Evolutionary conservation across 1,140 invertebrate genomes (phyloP).

Genomic region (Drosophila kanapiae): DNA sequence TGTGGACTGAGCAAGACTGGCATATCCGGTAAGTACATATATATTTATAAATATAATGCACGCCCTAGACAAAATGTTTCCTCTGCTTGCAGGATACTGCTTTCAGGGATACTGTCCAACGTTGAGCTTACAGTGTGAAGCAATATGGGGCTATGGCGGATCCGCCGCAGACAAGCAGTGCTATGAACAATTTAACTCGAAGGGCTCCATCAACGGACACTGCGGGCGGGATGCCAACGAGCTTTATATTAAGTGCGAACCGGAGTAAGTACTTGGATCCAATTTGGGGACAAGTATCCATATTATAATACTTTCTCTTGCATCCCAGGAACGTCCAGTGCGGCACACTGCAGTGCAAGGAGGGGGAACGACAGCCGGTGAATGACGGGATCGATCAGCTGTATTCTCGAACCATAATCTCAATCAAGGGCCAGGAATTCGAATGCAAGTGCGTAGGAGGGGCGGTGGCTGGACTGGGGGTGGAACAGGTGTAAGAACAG

Average conservation of each 20-base stretch:
- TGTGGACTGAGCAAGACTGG: slow-evolving; percentile 88
- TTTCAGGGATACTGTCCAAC: slow-evolving; percentile 97
- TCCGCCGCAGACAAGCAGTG: slow-evolving; percentile 93
- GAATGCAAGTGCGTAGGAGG: slow-evolving; percentile 94
- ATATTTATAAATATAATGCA: too few relatives aligned
- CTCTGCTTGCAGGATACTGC: slow-evolving; percentile 89
- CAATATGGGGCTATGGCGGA: slow-evolving; percentile 95
- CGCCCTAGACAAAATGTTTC: too few relatives aligned
- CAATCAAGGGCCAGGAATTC: slow-evolving; percentile 93
- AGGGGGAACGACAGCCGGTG: slow-evolving; percentile 92
- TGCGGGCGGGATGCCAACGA: slow-evolving; percentile 93
- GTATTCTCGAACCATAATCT: slow-evolving; percentile 94
- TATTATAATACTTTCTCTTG: background rate
- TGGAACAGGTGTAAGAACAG: background rate
- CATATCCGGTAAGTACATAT: slow-evolving; percentile 61
- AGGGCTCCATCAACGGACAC: slow-evolving; percentile 96
- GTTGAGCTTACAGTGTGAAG: slow-evolving; percentile 93
- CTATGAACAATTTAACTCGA: slow-evolving; percentile 97
- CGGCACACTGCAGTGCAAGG: slow-evolving; percentile 95
- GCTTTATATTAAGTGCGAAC: slow-evolving; percentile 93
- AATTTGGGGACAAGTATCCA: background rate
- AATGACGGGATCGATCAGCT: slow-evolving; percentile 91
- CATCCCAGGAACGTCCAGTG: slow-evolving; percentile 92
- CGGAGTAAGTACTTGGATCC: slow-evolving; percentile 89
- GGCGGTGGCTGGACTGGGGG: background rate